Conservation (phyloP, 2,797 vertebrate genomes). For the Psittacula echo region DNA sequence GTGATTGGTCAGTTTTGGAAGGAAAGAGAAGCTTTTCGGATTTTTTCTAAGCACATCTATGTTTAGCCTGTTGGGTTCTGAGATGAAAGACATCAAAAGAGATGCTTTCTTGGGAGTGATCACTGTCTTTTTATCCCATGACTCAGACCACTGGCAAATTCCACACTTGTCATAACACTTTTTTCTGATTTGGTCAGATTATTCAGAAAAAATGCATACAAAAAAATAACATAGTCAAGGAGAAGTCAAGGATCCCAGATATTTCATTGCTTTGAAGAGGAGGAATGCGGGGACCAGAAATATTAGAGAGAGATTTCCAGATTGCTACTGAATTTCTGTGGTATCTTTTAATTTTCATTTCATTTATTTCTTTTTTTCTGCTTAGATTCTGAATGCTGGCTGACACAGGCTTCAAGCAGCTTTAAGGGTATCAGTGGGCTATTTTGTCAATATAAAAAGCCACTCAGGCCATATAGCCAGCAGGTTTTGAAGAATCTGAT, state of each 20-base stretch:
- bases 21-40: neutral
- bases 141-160: neutral
- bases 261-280: neutral
- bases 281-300: neutral
- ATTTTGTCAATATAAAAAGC: neutral
- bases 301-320: neutral
- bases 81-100: neutral
- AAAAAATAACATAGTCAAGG: neutral
- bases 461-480: neutral
- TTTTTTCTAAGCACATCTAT: neutral
- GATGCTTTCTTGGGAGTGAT: rapidly evolving
- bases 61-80: neutral
- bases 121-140: neutral
- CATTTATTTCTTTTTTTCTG: neutral
- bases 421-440: neutral
- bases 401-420: neutral
- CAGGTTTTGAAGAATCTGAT: neutral
- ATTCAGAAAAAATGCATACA: neutral
- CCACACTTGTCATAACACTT: neutral
- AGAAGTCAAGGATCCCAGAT: neutral
- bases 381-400: neutral
- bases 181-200: neutral
- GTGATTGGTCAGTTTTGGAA: neutral
- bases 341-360: neutral
- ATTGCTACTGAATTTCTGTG: neutral